phyloP scores from a whole-genome alignment of 2,113 vertebrate genomes.

The Hyaena hyaena region DNA sequence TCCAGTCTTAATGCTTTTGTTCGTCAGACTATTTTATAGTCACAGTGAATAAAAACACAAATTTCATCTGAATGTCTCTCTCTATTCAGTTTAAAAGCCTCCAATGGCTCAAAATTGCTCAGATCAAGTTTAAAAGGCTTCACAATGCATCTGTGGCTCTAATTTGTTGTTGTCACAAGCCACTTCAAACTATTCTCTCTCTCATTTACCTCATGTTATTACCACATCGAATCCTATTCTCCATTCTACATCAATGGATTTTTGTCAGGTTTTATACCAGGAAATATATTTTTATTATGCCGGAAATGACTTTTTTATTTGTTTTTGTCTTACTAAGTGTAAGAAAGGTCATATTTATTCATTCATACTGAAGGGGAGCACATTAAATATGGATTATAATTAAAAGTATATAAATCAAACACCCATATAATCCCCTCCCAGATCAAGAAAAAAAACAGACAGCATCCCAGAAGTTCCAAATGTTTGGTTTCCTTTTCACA shows the following conservation, averaged over 20 bases:
- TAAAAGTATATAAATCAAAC: background rate
- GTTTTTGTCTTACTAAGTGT: background rate
- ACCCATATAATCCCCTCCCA: background rate
- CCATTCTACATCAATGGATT: background rate
- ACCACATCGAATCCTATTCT: background rate
- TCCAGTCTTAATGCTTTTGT: background rate
- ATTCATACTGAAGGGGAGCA: background rate
- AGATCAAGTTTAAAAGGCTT: background rate
- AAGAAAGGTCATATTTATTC: background rate
- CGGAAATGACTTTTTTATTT: background rate
- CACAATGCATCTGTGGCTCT: background rate
- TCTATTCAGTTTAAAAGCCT: background rate
- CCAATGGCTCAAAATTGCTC: background rate
- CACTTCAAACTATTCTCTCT: background rate
- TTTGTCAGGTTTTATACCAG: background rate
- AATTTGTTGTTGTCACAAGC: background rate
- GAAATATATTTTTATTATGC: background rate
- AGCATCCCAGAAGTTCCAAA: background rate
- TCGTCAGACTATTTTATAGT: background rate
- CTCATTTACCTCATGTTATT: background rate
- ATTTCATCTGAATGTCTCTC: background rate
- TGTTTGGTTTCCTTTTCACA: background rate
- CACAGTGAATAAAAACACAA: slow-evolving; percentile 7
- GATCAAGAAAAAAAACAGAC: background rate
- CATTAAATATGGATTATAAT: background rate